Percentiles rank a stretch among this genome's conserved stretches.
These are phyloP conservation scores for Nymphalis urticae DNA, from an alignment of 2,888 invertebrate genomes.

Conservation along the genomic window DNA sequence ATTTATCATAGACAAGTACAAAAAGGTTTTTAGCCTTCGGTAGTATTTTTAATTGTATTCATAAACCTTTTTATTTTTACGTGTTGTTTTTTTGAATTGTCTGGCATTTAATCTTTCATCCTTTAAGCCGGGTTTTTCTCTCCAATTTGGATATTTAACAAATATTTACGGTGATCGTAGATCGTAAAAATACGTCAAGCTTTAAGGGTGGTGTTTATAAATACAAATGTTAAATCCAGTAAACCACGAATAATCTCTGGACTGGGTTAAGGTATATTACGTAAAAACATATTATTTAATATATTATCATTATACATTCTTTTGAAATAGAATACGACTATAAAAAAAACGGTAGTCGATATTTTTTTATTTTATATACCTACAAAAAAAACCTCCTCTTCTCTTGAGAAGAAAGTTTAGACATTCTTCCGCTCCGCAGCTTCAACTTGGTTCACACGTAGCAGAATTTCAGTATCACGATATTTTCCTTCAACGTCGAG, in stretches of 20 bases:
- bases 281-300: not conserved
- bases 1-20: too few relatives aligned
- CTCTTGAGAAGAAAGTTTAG: too few relatives aligned
- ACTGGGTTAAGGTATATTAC: not conserved
- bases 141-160: slow-evolving; percentile 58
- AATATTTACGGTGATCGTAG: slow-evolving; percentile 63
- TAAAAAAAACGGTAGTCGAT: too few relatives aligned
- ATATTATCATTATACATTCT: not conserved
- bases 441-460: too few relatives aligned
- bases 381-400: too few relatives aligned
- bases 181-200: slow-evolving; percentile 65
- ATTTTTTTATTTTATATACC: too few relatives aligned
- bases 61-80: not conserved
- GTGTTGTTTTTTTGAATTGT: not conserved
- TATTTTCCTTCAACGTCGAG: too few relatives aligned
- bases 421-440: too few relatives aligned
- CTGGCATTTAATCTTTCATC: slow-evolving; percentile 46
- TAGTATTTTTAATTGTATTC: not conserved
- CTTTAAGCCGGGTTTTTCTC: slow-evolving; percentile 49
- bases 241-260: slow-evolving; percentile 33
- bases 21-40: too few relatives aligned
- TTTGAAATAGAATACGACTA: too few relatives aligned
- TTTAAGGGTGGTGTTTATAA: slow-evolving; percentile 66
- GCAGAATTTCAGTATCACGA: too few relatives aligned
- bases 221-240: slow-evolving; percentile 57